Evolutionary conservation across 2,888 invertebrate genomes (phyloP), one percentile per base, ranked within the genome.

Genomic region (Synanthedon myopaeformis): DNA sequence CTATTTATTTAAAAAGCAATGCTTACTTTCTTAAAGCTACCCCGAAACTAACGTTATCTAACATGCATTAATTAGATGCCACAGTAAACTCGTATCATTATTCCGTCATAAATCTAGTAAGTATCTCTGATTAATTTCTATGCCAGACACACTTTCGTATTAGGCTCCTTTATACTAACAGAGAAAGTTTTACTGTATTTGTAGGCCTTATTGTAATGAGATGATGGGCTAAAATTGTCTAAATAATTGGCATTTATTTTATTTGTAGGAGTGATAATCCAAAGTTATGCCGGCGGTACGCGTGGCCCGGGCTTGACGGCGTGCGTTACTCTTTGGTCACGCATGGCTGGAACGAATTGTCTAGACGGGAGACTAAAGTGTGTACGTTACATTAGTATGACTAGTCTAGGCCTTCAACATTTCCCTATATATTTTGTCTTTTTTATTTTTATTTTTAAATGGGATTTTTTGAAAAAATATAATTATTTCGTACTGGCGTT

Each of bases 281-380:
- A 45, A 49, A 70, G 65, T 70, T 61, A 69, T 72, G 70, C 70
- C 68, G 62, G 69, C 52, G 62, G 68, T 63, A 69, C 79, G 78
- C 82, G 79, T 82, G 82, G 74, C 78, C 64, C 66, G 67, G 78
- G 79, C 76, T 79, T 79, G 79, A 79, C 75, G 70, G 70, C 74
- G 75, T 69, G 67, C 72, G 74, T 69, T 69, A 70, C 67, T 64
- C 70, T 80, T 86, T 85, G 77, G 87, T 70, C 71, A 82, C 72
- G 82, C 84, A 76, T 66, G 71, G 73, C 77, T 78, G 82, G 79
- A 86, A 86, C 87, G 69, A 87, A 87, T 85, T 78, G 70, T 75
- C 74, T 76, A 70, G 69, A 70, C 76, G 79, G 76, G 68, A 63
- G 61, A 57, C 55, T 61, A 51, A 53, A 52, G 52, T 54, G 56